phyloP scores from a whole-genome alignment of 2,113 vertebrate species.

The Dissostichus mawsoni region DNA sequence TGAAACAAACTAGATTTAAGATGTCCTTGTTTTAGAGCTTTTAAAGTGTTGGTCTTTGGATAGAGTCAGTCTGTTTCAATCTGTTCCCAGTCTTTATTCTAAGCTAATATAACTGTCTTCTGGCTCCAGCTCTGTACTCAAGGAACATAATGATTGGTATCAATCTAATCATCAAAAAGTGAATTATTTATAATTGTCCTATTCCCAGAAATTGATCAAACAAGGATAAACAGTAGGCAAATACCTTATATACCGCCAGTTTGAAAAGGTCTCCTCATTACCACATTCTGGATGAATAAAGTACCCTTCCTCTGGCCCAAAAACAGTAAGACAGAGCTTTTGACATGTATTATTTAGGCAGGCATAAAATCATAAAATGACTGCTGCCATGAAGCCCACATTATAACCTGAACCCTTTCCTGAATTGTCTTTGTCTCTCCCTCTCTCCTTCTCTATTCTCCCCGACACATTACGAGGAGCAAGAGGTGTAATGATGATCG shows the following conservation, averaged over 20 bases:
- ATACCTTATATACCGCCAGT: background rate
- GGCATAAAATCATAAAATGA: slow-evolving; percentile 76
- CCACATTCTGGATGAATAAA: background rate
- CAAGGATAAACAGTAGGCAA: background rate
- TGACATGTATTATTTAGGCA: slow-evolving; percentile 26
- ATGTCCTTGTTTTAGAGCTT: no score
- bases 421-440: slow-evolving; percentile 10
- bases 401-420: slow-evolving; percentile 13
- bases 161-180: background rate
- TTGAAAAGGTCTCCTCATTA: background rate
- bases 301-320: background rate
- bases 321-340: background rate
- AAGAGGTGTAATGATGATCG: slow-evolving; percentile 57
- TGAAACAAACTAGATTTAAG: background rate
- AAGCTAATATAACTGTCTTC: background rate
- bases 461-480: slow-evolving; percentile 88
- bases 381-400: slow-evolving; percentile 55
- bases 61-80: background rate
- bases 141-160: background rate
- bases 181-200: background rate
- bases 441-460: slow-evolving; percentile 59
- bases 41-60: no score
- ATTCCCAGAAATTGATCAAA: background rate
- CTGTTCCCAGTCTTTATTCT: background rate
- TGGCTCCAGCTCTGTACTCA: background rate